phyloP scores from a whole-genome alignment of 2,797 vertebrate species.

The Enteromius unitaeniatus region DNA sequence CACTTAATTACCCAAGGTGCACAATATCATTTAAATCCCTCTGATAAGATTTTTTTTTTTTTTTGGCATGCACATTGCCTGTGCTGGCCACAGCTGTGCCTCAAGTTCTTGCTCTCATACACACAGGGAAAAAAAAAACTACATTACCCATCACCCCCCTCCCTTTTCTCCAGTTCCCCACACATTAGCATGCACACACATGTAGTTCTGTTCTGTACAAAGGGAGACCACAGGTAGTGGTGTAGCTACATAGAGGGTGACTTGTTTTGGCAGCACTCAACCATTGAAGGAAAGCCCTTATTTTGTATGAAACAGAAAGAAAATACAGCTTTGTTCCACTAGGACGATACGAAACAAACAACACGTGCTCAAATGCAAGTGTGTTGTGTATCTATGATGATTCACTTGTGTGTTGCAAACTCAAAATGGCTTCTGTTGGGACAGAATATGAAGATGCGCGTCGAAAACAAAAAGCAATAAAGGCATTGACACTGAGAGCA shows the following conservation, averaged over 20 bases:
- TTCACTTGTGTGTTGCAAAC: conserved; percentile 33
- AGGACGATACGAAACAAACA: conserved; percentile 51
- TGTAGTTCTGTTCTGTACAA: conserved; percentile 76
- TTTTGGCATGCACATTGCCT: conserved; percentile 54
- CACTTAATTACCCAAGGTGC: conserved; percentile 40
- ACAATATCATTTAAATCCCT: conserved; percentile 45
- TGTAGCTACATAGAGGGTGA: conserved; percentile 76
- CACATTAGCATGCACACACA: conserved; percentile 40
- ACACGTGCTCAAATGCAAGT: conserved; percentile 67
- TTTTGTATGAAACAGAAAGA: conserved; percentile 65
- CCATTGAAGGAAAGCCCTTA: conserved; percentile 79
- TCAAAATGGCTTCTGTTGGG: conserved; percentile 35
- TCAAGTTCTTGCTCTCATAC: conserved; percentile 40
- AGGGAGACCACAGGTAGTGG: conserved; percentile 67
- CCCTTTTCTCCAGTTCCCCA: conserved; percentile 8
- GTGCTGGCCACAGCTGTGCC: conserved; percentile 52
- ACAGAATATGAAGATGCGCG: conserved; percentile 41
- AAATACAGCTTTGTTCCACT: conserved; percentile 19
- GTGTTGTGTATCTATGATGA: conserved; percentile 69
- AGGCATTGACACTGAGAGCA: conserved; percentile 46
- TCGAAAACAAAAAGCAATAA: conserved; percentile 21
- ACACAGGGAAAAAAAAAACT: conserved; percentile 29
- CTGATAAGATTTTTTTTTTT: conserved; percentile 19
- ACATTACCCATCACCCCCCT: conserved; percentile 48
- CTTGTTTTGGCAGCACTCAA: conserved; percentile 76